Evolutionary conservation across 2,113 vertebrate genomes (phyloP).

Genomic region (Guaruba guarouba): DNA sequence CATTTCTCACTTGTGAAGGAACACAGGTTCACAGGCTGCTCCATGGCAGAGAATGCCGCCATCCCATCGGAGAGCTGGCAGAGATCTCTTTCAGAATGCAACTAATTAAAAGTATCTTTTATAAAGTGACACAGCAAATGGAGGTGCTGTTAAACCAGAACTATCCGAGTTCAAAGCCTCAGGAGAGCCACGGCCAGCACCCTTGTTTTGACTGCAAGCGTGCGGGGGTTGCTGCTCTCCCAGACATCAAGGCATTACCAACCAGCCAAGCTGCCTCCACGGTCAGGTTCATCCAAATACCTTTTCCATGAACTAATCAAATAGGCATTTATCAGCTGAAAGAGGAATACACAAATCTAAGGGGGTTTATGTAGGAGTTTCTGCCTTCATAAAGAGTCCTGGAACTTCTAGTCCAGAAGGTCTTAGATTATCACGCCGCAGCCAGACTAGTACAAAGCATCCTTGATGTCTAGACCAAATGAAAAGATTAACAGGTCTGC

Average conservation of each 20-base stretch:
- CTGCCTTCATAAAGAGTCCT: background rate
- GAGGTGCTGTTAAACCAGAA: background rate
- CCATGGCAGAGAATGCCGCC: background rate
- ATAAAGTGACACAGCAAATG: background rate
- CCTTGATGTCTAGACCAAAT: constrained; percentile 47
- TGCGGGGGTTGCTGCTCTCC: background rate
- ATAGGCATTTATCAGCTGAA: background rate
- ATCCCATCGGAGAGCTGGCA: background rate
- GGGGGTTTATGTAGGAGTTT: background rate
- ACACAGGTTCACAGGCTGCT: background rate
- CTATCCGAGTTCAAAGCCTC: background rate
- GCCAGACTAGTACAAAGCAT: constrained; percentile 46
- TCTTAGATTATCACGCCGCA: background rate
- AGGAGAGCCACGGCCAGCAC: background rate
- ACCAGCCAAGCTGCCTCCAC: background rate
- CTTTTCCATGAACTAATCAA: constrained; percentile 33
- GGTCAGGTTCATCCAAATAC: background rate
- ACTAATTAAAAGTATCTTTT: background rate
- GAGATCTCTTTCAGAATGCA: background rate
- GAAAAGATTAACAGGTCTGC: constrained; percentile 47
- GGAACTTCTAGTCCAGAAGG: background rate
- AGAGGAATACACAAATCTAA: background rate
- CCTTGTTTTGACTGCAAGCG: background rate
- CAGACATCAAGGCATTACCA: background rate
- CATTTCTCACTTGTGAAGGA: background rate